A percentile compares a stretch with the other conserved stretches of the same genome.
Conservation (phyloP, 30 jellyfish, hydroid and myxozoan genomes). For the Rhopilema esculentum region DNA sequence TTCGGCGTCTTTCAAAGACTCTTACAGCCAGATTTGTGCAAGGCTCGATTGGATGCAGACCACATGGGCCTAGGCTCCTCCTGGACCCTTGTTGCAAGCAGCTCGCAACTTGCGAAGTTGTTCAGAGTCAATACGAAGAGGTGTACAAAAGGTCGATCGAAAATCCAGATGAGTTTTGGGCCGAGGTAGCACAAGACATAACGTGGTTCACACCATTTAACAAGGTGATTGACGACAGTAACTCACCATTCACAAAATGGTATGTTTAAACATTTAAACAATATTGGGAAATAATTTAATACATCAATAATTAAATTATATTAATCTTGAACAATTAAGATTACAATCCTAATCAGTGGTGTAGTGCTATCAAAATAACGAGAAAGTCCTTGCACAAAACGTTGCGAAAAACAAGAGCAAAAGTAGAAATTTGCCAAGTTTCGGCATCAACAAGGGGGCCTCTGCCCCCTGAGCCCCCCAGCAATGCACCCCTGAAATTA, state of each 20-base stretch:
- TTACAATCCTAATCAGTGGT: too few species aligned
- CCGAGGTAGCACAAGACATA: conserved; percentile 72
- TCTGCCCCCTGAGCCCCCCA: too few species aligned
- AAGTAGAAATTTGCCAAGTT: too few species aligned
- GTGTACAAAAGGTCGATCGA: conserved; percentile 66
- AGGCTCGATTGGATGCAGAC: neutral
- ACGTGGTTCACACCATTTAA: conserved; percentile 75
- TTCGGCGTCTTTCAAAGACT: conserved; percentile 12
- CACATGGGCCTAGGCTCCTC: neutral
- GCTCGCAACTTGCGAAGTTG: neutral
- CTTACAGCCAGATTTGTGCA: conserved; percentile 3
- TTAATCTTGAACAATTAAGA: too few species aligned
- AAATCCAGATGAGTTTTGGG: conserved; percentile 90
- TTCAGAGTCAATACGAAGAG: conserved; percentile 38
- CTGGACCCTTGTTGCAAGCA: neutral
- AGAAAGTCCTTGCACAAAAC: too few species aligned
- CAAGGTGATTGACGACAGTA: conserved; percentile 76
- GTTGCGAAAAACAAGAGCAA: too few species aligned
- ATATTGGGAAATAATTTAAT: neutral
- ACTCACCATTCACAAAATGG: conserved; percentile 91
- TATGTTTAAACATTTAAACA: conserved; percentile 20
- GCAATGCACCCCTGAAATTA: too few species aligned
- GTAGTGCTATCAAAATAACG: too few species aligned
- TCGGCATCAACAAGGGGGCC: too few species aligned
- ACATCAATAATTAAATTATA: too few species aligned